Conservation (phyloP, 2,797 vertebrate species). For the Pipistrellus pygmaeus region DNA sequence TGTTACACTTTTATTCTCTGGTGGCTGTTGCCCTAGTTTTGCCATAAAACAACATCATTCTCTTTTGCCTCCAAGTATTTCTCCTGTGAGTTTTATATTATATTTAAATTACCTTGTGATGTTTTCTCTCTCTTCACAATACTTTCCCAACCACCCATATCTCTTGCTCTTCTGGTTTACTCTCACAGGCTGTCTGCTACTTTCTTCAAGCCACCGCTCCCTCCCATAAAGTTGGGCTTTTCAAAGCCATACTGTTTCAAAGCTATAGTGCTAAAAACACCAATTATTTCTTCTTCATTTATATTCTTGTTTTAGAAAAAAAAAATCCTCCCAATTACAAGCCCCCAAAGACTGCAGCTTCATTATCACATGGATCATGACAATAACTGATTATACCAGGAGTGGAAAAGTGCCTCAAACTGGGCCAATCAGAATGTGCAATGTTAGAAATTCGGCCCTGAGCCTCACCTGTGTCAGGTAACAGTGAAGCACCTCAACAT, state of each 20-base stretch:
- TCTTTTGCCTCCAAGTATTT: neutral
- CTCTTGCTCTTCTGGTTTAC: neutral
- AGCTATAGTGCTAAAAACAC: neutral
- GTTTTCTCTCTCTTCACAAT: neutral
- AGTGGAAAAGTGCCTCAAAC: neutral
- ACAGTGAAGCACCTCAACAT: neutral
- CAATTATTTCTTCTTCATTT: neutral
- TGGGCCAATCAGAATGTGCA: neutral
- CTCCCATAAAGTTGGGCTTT: constrained; percentile 26
- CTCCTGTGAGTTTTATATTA: neutral
- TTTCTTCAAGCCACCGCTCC: neutral
- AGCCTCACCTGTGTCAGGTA: neutral
- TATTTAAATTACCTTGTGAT: neutral
- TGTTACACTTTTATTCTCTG: neutral
- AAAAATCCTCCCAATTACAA: neutral
- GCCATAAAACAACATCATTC: neutral
- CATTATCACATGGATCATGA: neutral
- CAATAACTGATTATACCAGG: neutral
- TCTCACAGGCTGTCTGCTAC: neutral
- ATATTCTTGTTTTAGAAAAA: neutral
- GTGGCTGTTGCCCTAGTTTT: neutral
- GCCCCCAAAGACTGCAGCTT: neutral
- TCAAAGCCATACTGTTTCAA: neutral
- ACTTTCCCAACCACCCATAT: neutral
- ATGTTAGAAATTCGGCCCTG: neutral